These are phyloP conservation scores for Drosophila prostipennis DNA, from an alignment of 2,888 invertebrate genomes.

Conservation along the genomic window DNA sequence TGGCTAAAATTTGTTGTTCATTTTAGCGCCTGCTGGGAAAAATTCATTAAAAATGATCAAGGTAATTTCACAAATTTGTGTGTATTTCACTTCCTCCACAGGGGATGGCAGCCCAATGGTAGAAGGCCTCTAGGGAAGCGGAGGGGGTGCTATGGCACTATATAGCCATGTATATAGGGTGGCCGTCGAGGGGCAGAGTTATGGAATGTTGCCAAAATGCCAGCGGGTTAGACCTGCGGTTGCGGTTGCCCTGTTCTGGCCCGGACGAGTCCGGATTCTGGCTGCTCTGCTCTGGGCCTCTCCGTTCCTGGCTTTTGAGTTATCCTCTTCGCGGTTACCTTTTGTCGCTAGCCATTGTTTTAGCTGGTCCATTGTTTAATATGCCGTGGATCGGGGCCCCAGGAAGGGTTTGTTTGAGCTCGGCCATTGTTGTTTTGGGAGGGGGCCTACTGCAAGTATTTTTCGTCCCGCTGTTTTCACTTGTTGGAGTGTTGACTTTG, in stretches of 20 bases:
- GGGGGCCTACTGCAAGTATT: background rate
- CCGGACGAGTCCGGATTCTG: background rate
- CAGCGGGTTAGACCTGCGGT: conserved; percentile 37
- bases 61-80: conserved; percentile 38
- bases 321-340: conserved; percentile 47
- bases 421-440: conserved; percentile 47
- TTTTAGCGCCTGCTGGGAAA: conserved; percentile 15
- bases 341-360: conserved; percentile 55
- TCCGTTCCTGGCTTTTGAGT: conserved; percentile 26
- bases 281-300: background rate
- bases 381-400: conserved; percentile 6
- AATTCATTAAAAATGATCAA: conserved; percentile 38
- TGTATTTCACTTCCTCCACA: conserved; percentile 6
- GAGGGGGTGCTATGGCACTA: background rate
- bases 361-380: conserved; percentile 49
- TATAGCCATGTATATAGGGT: background rate
- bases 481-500: conserved; percentile 49
- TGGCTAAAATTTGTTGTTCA: conserved; percentile 17
- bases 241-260: conserved; percentile 21
- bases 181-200: background rate
- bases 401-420: conserved; percentile 36
- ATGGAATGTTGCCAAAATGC: conserved; percentile 43
- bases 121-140: background rate
- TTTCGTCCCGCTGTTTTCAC: conserved; percentile 15
- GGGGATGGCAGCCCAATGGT: background rate